Percentiles rank a stretch among this genome's conserved stretches.
Evolutionary conservation across 2,888 invertebrate species (phyloP).

Genomic region (Boloria selene): DNA sequence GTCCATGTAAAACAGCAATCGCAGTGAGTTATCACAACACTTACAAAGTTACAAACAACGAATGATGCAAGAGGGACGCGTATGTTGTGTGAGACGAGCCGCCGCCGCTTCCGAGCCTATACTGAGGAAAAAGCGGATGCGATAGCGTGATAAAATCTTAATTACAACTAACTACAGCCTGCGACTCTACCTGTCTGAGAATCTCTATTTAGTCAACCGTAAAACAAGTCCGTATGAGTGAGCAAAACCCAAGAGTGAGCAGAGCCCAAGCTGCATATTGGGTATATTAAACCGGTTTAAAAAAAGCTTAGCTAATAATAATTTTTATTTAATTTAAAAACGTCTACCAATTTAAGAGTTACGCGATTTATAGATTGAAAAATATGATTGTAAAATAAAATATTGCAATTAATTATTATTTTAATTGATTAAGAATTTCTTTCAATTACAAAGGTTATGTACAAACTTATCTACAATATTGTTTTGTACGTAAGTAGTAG

Average conservation of each 20-base stretch:
- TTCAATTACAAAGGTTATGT: background rate
- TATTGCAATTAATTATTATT: too few relatives aligned
- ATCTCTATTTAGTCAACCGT: too few relatives aligned
- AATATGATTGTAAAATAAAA: too few relatives aligned
- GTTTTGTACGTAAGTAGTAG: constrained; percentile 3
- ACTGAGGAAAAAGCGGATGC: constrained; percentile 6
- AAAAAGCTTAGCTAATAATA: too few relatives aligned
- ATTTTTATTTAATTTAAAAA: too few relatives aligned
- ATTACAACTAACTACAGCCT: background rate
- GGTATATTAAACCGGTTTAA: too few relatives aligned
- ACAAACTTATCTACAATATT: background rate
- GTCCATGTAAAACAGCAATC: background rate
- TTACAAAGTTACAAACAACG: constrained; percentile 17
- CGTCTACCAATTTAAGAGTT: too few relatives aligned
- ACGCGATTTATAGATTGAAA: too few relatives aligned
- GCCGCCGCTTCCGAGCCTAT: constrained; percentile 16
- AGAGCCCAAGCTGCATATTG: too few relatives aligned
- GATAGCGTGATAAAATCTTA: constrained; percentile 13
- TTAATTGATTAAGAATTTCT: background rate
- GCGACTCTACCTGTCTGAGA: too few relatives aligned
- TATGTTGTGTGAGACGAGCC: constrained; percentile 13
- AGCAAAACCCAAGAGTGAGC: too few relatives aligned
- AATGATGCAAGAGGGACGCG: constrained; percentile 20
- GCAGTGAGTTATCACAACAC: background rate
- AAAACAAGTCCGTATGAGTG: too few relatives aligned